These are phyloP conservation scores for Rynchops niger DNA, from an alignment of 2,113 vertebrate species.

Conservation along the genomic window DNA sequence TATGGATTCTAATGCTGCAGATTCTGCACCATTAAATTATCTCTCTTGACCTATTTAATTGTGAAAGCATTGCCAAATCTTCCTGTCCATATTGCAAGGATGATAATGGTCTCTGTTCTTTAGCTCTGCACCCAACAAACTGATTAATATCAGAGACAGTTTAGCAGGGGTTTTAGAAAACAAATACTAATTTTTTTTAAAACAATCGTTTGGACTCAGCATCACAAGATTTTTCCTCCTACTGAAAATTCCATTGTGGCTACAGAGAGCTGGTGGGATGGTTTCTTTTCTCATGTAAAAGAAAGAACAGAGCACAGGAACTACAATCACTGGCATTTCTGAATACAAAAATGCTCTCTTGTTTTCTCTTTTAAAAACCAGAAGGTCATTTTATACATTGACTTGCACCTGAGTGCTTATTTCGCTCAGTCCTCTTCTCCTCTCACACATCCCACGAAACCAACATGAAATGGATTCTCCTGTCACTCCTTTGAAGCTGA, in stretches of 20 bases:
- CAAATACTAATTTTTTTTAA: neutral
- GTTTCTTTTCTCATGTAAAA: neutral
- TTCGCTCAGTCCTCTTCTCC: neutral
- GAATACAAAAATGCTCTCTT: neutral
- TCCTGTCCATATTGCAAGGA: neutral
- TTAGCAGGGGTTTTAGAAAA: neutral
- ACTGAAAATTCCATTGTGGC: slow-evolving; percentile 5
- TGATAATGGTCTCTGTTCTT: neutral
- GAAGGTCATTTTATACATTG: neutral
- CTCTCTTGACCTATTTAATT: neutral
- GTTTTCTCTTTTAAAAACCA: neutral
- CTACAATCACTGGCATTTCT: neutral
- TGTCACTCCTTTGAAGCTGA: neutral
- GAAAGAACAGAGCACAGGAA: neutral
- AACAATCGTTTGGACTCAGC: neutral
- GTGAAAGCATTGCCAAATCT: neutral
- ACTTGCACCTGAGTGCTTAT: neutral
- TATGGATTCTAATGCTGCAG: neutral
- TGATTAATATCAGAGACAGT: neutral
- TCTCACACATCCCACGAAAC: neutral
- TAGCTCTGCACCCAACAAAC: neutral
- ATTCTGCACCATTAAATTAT: neutral
- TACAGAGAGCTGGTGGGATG: neutral
- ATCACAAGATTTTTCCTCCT: neutral
- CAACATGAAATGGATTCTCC: neutral